Base-by-base conservation (phyloP, 2,113 vertebrate genomes). In the Arenaria interpres region DNA sequence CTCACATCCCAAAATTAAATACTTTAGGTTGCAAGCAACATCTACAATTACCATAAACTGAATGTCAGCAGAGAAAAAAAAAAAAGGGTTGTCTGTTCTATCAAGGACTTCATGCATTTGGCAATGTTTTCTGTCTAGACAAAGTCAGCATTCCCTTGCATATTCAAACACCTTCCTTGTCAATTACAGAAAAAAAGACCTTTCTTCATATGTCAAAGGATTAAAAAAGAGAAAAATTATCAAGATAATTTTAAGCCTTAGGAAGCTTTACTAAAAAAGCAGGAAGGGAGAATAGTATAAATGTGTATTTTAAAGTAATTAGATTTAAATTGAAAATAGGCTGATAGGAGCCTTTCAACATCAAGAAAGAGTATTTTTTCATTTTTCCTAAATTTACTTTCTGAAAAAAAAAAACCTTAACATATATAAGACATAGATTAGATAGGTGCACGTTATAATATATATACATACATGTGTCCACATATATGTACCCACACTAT, bases 151-250 rank as follows among this genome's bases (percentile, higher is more conserved):
- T 78, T 83, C 64, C 43, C 66, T 77, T 95, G 81, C 57, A 90
- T 22, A 75, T 88, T 78, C 85, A 94, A 90, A 92, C 59, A 93
- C 15, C 4, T 17, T 92, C 56, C 64, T 60, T 78, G 67, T 28
- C 39, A 78, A 62, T 0, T 46, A 25, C 45, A 76, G 39, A 41
- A 76, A 94, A 57, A 67, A 87, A 73, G 9, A 54, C 11, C 37
- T 76, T 88, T 89, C 46, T 93, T 88, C 45, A 92, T 86, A 93
- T 82, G 46, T 57, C n/a, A 96, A 63, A 67, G 45, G 30, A 90
- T 86, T 83, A 43, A 89, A 91, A 89, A 77, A 76, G 62, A 73
- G 33, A 62, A 87, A 94, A 87, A 85, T 16, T 50, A 93, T 33
- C 41, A 85, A 63, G 37, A 67, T 53, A 79, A 85, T 88, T 82